Evolutionary conservation across 35 echinoderm and acorn worm genomes (phyloP).

Genomic region (Hemicentrotus pulcherrimus): DNA sequence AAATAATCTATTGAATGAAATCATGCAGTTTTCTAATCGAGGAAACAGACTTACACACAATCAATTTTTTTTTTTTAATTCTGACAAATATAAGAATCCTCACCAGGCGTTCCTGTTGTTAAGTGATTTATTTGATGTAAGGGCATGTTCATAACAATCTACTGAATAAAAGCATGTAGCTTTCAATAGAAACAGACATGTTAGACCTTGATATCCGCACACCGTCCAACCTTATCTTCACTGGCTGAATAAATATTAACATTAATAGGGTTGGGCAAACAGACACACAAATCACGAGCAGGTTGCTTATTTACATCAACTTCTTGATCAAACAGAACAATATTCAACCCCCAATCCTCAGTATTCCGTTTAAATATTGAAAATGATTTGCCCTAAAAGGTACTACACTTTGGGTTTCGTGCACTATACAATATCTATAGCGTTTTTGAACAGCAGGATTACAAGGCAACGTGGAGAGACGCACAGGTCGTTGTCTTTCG

Average conservation of each 20-base stretch:
- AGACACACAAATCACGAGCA: not conserved
- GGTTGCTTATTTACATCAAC: not conserved
- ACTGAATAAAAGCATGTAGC: not conserved
- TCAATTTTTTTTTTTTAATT: too few relatives aligned
- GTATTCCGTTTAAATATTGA: too few relatives aligned
- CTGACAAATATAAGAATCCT: too few relatives aligned
- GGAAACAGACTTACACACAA: too few relatives aligned
- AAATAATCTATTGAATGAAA: too few relatives aligned
- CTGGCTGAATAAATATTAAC: not conserved
- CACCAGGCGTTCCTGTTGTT: not conserved
- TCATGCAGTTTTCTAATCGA: too few relatives aligned
- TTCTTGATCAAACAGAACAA: not conserved
- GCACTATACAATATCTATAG: too few relatives aligned
- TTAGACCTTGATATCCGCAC: not conserved
- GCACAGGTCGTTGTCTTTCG: too few relatives aligned
- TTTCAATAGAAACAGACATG: not conserved
- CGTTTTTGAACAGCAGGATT: too few relatives aligned
- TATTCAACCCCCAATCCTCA: not conserved
- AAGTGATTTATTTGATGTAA: not conserved
- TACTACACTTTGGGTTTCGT: too few relatives aligned
- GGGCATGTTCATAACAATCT: not conserved
- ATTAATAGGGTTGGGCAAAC: not conserved
- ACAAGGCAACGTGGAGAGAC: too few relatives aligned
- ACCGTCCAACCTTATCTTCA: not conserved
- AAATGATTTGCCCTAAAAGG: too few relatives aligned